Evolutionary conservation across 2,113 vertebrate species (phyloP), one percentile per base, ranked within the genome.

Genomic region (Actenoides hombroni): DNA sequence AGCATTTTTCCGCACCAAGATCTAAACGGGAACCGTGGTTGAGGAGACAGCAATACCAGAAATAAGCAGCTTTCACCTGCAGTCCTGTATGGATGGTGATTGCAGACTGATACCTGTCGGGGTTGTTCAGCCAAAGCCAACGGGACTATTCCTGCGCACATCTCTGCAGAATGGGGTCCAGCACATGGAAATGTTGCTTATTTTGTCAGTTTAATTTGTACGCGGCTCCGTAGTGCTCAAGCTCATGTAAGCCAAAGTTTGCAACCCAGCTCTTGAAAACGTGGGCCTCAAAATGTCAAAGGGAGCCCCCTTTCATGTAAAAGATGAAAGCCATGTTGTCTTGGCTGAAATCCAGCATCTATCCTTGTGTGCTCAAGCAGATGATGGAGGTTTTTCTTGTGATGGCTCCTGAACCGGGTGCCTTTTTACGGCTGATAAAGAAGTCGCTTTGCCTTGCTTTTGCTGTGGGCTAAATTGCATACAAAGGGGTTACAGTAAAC

Each of bases 291-390:
- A 51, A 90, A 93, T 77, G 93, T 94, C 89, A 73, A 59, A 95
- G 85, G 90, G 89, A 94, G 84, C 65, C 91, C 94, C 85, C 85
- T 96, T 96, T 92, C 88, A 92, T 93, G 96, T 91, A 9, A 24
- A 56, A 94, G 94, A 94, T 91, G 94, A 94, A 94, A 96, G 94
- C 89, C 83, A 56, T 18, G 3, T 79, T 68, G 75, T 39, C 64
- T 77, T 94, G 96, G 94, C 88, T 54, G 46, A 39, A 49, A 73
- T 94, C 95, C 93, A 96, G 80, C 76, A 29, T 81, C 82, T 93
- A 56, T 92, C 85, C 51, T 83, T 90, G 83, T 83, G 88, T 92
- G 92, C 74, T 95, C 17, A 19, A 74, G 92, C 23, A 7, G 82
- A 83, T 85, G 90, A 92, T 78, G 90, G 75, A 91, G 90, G 87